These are phyloP conservation scores for Thecocarcelia acutangulata DNA, from an alignment of 2,888 invertebrate genomes.

Conservation along the genomic window DNA sequence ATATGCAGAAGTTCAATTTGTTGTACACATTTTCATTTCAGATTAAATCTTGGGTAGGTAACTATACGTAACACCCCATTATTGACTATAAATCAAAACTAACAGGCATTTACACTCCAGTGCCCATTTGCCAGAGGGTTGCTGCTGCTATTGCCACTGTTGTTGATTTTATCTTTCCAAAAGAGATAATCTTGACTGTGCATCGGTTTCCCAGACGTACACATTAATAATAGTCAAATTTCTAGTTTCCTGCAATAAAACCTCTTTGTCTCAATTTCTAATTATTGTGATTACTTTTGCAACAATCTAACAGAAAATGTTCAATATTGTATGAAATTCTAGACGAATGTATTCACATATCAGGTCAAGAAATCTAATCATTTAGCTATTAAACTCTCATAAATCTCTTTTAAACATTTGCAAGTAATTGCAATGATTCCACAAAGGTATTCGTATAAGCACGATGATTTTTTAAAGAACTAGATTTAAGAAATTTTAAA, in stretches of 20 bases:
- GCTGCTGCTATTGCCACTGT: constrained; percentile 2
- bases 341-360: not conserved
- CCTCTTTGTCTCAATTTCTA: constrained; percentile 59
- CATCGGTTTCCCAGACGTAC: constrained; percentile 12
- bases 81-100: constrained; percentile 50
- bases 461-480: too few relatives aligned
- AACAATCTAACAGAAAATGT: constrained; percentile 23
- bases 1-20: constrained; percentile 51
- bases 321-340: not conserved
- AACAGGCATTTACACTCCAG: constrained; percentile 57
- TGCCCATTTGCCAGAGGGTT: constrained; percentile 30
- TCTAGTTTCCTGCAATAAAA: constrained; percentile 60
- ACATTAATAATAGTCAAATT: constrained; percentile 60
- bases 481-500: too few relatives aligned
- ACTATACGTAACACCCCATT: constrained; percentile 58
- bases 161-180: constrained; percentile 34
- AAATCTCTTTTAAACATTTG: not conserved
- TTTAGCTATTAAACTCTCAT: not conserved
- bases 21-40: constrained; percentile 12
- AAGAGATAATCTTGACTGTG: constrained; percentile 26
- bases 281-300: constrained; percentile 60
- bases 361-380: not conserved
- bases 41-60: constrained; percentile 32
- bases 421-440: not conserved
- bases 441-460: too few relatives aligned